Evolutionary conservation across 2,113 vertebrate species (phyloP).

Genomic region (Rhea pennata): DNA sequence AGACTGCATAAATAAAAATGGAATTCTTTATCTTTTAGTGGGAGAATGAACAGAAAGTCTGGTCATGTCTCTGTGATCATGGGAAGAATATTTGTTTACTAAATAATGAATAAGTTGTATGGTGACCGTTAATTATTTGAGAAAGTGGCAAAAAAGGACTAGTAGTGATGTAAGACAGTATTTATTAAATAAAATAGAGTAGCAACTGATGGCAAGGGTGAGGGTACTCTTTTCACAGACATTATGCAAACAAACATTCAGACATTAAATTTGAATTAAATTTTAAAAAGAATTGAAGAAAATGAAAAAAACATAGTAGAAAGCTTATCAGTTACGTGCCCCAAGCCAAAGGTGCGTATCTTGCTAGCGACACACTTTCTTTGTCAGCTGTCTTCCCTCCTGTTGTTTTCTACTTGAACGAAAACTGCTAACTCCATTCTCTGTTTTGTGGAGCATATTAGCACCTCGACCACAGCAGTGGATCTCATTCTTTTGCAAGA

Average conservation of each 20-base stretch:
- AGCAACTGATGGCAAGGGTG: background rate
- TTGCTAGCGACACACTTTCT: background rate
- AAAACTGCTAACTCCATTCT: background rate
- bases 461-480: rapidly evolving
- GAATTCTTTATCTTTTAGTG: background rate
- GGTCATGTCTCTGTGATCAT: background rate
- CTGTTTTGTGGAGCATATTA: background rate
- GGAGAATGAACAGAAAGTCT: background rate
- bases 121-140: background rate
- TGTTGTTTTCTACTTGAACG: background rate
- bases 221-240: background rate
- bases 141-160: background rate
- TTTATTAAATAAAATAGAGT: background rate
- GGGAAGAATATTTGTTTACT: background rate
- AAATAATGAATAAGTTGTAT: background rate
- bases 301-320: background rate
- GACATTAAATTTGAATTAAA: background rate
- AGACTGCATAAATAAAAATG: rapidly evolving
- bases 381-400: background rate
- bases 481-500: background rate
- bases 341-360: rapidly evolving
- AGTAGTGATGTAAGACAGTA: background rate
- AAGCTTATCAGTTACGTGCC: background rate
- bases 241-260: background rate
- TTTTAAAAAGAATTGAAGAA: background rate